Base-by-base conservation (phyloP, 2,888 invertebrate species). In the Patella caerulea region DNA sequence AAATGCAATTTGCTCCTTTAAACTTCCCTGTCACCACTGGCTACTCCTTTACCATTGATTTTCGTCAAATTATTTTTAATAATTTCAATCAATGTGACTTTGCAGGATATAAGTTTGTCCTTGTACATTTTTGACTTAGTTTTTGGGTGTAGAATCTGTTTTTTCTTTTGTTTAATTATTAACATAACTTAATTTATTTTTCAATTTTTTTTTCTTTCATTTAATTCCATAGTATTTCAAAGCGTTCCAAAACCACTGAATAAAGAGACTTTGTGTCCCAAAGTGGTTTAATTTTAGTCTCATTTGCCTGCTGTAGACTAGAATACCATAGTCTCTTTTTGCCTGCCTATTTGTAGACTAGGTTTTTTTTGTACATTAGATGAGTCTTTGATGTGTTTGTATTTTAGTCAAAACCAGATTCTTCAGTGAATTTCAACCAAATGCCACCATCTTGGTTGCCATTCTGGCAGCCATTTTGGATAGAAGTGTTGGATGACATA, bases 351-450 rank as follows among this genome's bases (percentile, higher is more conserved):
- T 65, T 24, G 65, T 65, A 65, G 65, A 65, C 65, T 65, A 65
- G 65, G 65, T 65, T 65, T 65, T 65, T 56, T 65, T 65, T 65
- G 65, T 65, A 65, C 65, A 65, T 24, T 65, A 65, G 65, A 65
- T 45, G 24, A 65, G 65, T 12, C 65, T 65, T 65, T 65, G 65
- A 65, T 65, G 65, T 65, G 65, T 65, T 65, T 65, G 65, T 65
- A 65, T 65, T 65, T 65, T 65, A 65, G 65, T 65, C 19, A 65
- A 65, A 19, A 65, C 19, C 65, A 19, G 24, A 65, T 65, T 65
- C 24, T 65, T 24, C 65, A 24, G 45, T 45, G 45, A 45, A 45
- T 65, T 65, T 65, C 24, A 65, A 65, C 65, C 65, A 65, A 65
- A 19, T 65, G 19, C 65, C 65, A 24, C 65, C 65, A 65, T 65